Evolutionary conservation across 2,797 vertebrate genomes (phyloP), one percentile per base, ranked within the genome.

Genomic region (Bovichtus variegatus): DNA sequence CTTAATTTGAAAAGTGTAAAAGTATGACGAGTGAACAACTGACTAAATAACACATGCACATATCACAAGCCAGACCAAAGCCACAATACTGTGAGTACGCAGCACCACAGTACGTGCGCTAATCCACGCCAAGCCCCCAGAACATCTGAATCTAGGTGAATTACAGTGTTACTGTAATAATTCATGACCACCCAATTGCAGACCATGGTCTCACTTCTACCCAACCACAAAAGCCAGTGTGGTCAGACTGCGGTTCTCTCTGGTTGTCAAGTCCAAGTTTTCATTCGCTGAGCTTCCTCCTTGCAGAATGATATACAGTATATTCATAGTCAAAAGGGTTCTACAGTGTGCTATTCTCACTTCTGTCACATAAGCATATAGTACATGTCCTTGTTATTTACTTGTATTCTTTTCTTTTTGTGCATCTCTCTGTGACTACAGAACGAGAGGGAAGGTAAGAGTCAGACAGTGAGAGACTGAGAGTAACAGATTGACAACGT

Each of bases 191-290:
- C 12, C 62, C n/a, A 25, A 4, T 6, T 38, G 34, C 50, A 81
- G 60, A 46, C 51, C 50, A 59, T 3, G 25, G 58, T 43, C 62
- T 61, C 34, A 47, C 10, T 54, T 67, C 50, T 74, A 38, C 64
- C 27, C 9, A 38, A 78, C 78, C 76, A 47, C 81, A 54, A 51
- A 86, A 84, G 43, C 67, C 70, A 79, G 8, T 9, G 29, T 12
- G 64, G 80, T 89, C 83, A 77, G 58, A 61, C 74, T 78, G 72
- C 2, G 41, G 73, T 61, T 61, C 69, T 16, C 27, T 74, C 41
- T 57, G 31, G n/a, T 8, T 65, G 19, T 31, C 40, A 57, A 50
- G 47, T 15, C 46, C 60, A 60, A 25, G 31, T 34, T 31, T 34
- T n/a, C n/a, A n/a, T 47, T 18, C 5, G n/a, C 36, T 36, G 18